Evolutionary conservation across 2,888 invertebrate species (phyloP).

Genomic region (Rosalia funebris): DNA sequence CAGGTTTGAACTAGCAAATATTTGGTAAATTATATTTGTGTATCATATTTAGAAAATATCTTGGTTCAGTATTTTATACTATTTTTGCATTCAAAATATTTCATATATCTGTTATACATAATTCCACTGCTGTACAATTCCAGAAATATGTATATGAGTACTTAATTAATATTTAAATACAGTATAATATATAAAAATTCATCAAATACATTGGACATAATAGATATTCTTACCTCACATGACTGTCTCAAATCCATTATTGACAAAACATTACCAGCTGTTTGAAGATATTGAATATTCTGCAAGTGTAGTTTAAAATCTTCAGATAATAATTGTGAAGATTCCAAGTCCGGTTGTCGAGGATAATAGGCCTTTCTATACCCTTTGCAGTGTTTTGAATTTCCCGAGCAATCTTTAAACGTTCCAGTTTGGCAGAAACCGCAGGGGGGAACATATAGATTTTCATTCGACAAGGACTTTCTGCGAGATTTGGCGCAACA

Average conservation of each 20-base stretch:
- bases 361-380: conserved; percentile 59
- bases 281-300: conserved; percentile 78
- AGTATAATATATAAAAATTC: too few relatives aligned
- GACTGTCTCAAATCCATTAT: conserved; percentile 69
- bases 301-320: conserved; percentile 78
- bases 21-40: too few relatives aligned
- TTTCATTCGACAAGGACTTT: conserved; percentile 72
- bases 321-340: conserved; percentile 74
- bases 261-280: conserved; percentile 73
- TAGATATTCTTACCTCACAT: conserved; percentile 56
- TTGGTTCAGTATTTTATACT: too few relatives aligned
- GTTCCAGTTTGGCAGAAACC: conserved; percentile 63
- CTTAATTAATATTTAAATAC: too few relatives aligned
- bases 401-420: conserved; percentile 52
- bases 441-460: conserved; percentile 66
- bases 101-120: too few relatives aligned
- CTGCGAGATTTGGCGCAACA: conserved; percentile 58
- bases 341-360: conserved; percentile 66
- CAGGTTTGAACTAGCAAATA: too few relatives aligned
- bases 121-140: too few relatives aligned
- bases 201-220: too few relatives aligned
- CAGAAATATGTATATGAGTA: background rate
- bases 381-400: conserved; percentile 53
- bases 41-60: too few relatives aligned
- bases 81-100: too few relatives aligned